Base-by-base conservation (phyloP, 2,888 invertebrate genomes). In the Acanthosepion esculentum region DNA sequence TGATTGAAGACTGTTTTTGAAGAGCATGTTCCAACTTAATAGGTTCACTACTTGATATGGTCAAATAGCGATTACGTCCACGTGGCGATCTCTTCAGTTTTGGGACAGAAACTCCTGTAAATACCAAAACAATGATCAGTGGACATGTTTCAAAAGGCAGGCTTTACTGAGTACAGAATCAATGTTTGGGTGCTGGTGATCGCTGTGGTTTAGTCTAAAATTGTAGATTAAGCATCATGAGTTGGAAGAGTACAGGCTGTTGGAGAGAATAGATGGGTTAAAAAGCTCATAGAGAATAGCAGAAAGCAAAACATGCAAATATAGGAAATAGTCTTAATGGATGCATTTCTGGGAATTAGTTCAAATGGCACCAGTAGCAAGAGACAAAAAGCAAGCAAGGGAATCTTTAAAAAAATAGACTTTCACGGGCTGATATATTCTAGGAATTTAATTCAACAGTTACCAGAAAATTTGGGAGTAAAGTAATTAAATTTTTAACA, bases 51-150 rank as follows among this genome's bases (percentile, higher is more conserved):
- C 98, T 98, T 98, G 98, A 98, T n/a, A 99, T 99, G 0, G 99
- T 99, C 96, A 96, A 94, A 96, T 99, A 98, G 97, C 93, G 93
- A 93, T 4, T 53, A n/a, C 99, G 99, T 94, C 99, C 98, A 94
- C 96, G 96, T 53, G 96, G 96, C 12, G 95, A 95, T 93, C 94
- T 95, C 94, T 95, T 96, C 91, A 95, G 95, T 94, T 95, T 96
- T 29, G 93, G n/a, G 29, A 53, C 48, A 48, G 93, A 53, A 53
- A 53, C 6, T n/a, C 50, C 93, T 93, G 93, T 18, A 93, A 93
- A 93, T 53, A n/a, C 41, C 41, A 53, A 29, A 78, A 78, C 33
- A 78, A 33, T n/a, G 33, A 18, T 78, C 78, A 78, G 12, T 78
- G 33, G n/a, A 18, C 10, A 26, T n/a, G 7, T 20, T 78, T 33